These are phyloP conservation scores for Campylomormyrus numenius DNA, from an alignment of 2,113 vertebrate genomes.

Conservation along the genomic window DNA sequence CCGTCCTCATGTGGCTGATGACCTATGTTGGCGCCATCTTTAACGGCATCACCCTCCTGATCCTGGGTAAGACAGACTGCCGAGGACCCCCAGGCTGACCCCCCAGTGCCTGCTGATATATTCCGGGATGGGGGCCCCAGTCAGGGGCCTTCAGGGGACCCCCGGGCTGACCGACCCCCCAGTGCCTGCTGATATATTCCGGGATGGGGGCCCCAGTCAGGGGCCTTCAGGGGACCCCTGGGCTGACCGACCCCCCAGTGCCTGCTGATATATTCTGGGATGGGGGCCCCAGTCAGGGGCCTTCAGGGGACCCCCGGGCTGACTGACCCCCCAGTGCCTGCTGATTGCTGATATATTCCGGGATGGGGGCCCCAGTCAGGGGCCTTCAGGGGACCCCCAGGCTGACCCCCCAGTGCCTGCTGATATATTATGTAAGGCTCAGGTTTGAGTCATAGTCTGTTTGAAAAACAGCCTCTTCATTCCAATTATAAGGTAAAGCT, in stretches of 20 bases:
- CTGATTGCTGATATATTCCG: background rate
- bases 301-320: no score
- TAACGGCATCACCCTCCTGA: constrained; percentile 67
- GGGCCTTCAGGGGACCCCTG: no score
- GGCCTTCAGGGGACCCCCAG: no score
- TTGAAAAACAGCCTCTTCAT: background rate
- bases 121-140: background rate
- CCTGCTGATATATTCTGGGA: background rate
- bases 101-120: background rate
- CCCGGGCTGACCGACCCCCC: no score
- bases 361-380: no score
- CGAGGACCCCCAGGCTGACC: background rate
- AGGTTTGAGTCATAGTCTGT: background rate
- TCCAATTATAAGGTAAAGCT: background rate
- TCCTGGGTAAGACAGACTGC: constrained; percentile 54
- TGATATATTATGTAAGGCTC: background rate
- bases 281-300: no score
- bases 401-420: background rate
- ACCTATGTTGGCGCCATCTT: constrained; percentile 67
- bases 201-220: no score
- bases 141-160: no score
- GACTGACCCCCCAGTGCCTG: background rate
- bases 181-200: background rate
- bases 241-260: background rate
- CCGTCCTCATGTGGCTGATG: constrained; percentile 68